Evolutionary conservation across 2,113 vertebrate genomes (phyloP).

Genomic region (Bufo gargarizans): DNA sequence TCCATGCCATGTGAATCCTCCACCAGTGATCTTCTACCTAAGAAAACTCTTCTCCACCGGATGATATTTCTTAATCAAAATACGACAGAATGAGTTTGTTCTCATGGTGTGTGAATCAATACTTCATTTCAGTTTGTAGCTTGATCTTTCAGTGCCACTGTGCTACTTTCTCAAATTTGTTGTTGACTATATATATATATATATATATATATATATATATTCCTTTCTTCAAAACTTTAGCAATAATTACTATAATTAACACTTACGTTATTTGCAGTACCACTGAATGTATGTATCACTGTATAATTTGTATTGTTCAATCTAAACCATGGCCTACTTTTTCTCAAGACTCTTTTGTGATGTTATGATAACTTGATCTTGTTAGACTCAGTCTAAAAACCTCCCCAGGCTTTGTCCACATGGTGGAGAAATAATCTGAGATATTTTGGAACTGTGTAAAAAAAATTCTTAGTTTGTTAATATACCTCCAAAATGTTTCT

Average conservation of each 20-base stretch:
- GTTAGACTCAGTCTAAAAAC: background rate
- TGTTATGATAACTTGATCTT: background rate
- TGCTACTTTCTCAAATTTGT: conserved; percentile 17
- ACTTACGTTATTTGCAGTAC: too few relatives aligned
- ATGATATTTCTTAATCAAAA: conserved; percentile 59
- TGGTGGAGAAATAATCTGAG: conserved; percentile 30
- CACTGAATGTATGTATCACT: too few relatives aligned
- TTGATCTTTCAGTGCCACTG: conserved; percentile 33
- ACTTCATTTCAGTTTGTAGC: conserved; percentile 54
- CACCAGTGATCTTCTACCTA: conserved; percentile 41
- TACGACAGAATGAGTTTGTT: conserved; percentile 50
- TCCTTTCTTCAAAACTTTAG: too few relatives aligned
- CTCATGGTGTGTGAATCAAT: conserved; percentile 59
- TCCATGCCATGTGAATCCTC: conserved; percentile 49
- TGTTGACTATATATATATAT: background rate
- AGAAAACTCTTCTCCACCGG: conserved; percentile 42
- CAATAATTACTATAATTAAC: too few relatives aligned
- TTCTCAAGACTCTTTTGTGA: background rate
- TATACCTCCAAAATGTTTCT: background rate
- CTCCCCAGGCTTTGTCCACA: background rate
- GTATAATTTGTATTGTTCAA: background rate
- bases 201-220: background rate
- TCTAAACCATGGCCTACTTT: background rate
- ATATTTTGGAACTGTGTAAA: background rate
- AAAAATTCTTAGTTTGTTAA: conserved; percentile 25